phyloP scores from a whole-genome alignment of 2,797 vertebrate species.

The Cottoperca gobio region DNA sequence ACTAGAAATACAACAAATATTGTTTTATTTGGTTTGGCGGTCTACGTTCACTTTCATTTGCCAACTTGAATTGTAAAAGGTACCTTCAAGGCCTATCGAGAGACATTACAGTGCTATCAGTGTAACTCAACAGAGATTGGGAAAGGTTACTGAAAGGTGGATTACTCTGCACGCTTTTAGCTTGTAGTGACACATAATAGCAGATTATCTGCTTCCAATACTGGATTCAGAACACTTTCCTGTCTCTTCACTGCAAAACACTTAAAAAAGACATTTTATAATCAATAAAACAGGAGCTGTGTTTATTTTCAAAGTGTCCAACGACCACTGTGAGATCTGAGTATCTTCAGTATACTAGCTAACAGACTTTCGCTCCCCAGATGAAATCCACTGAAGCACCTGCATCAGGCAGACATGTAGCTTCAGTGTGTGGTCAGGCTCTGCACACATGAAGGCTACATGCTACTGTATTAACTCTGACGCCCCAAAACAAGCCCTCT shows the following conservation, averaged over 20 bases:
- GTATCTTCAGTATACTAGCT: background rate
- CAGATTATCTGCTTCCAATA: background rate
- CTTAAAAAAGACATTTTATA: background rate
- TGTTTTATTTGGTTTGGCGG: constrained; percentile 14
- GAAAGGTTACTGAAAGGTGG: background rate
- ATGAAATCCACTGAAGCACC: background rate
- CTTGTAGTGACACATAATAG: background rate
- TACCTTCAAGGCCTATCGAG: background rate
- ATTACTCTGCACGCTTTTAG: background rate
- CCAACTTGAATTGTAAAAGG: background rate
- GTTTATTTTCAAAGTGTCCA: background rate
- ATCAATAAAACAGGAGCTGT: background rate
- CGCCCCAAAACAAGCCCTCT: constrained; percentile 7
- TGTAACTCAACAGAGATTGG: background rate
- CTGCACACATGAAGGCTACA: constrained; percentile 1
- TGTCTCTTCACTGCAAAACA: background rate
- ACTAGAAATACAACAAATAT: background rate
- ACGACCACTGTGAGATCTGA: background rate
- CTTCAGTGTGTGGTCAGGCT: background rate
- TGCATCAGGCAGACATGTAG: background rate
- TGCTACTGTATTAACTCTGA: background rate
- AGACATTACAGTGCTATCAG: background rate
- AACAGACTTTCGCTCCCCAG: background rate
- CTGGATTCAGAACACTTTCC: background rate
- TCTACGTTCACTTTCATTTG: background rate